A percentile compares a stretch with the other conserved stretches of the same genome.
phyloP scores from a whole-genome alignment of 1,140 invertebrate species.

The Mylabris phalerata region DNA sequence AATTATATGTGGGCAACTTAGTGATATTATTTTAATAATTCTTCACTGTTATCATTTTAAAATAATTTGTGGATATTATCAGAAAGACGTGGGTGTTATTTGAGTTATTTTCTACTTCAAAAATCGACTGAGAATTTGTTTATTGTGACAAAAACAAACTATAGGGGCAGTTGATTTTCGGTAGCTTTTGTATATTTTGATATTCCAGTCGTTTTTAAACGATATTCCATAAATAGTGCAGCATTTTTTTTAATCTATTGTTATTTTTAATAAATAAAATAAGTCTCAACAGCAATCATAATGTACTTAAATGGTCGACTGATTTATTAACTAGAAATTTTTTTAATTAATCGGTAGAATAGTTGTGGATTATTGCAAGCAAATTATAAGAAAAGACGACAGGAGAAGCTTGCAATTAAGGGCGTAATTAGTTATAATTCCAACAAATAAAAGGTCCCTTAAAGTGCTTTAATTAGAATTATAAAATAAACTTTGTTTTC shows the following conservation, averaged over 20 bases:
- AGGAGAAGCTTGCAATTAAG: too few species aligned
- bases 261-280: not conserved
- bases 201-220: not conserved
- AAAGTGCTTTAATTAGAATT: slow-evolving; percentile 15
- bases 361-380: slow-evolving; percentile 3
- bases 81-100: not conserved
- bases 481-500: not conserved
- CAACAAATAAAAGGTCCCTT: not conserved
- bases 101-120: not conserved
- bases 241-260: too few species aligned
- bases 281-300: slow-evolving; percentile 14
- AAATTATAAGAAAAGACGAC: not conserved
- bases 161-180: not conserved
- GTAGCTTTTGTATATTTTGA: not conserved
- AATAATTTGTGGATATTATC: not conserved
- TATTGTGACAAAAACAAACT: not conserved
- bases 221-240: not conserved
- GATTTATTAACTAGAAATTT: slow-evolving; percentile 15
- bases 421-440: not conserved
- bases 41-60: not conserved
- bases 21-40: not conserved
- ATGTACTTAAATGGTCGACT: slow-evolving; percentile 22
- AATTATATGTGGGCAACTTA: slow-evolving; percentile 3
- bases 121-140: not conserved
- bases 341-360: too few species aligned